These are phyloP conservation scores for Megalops atlanticus DNA, from an alignment of 2,113 vertebrate species.

Conservation along the genomic window DNA sequence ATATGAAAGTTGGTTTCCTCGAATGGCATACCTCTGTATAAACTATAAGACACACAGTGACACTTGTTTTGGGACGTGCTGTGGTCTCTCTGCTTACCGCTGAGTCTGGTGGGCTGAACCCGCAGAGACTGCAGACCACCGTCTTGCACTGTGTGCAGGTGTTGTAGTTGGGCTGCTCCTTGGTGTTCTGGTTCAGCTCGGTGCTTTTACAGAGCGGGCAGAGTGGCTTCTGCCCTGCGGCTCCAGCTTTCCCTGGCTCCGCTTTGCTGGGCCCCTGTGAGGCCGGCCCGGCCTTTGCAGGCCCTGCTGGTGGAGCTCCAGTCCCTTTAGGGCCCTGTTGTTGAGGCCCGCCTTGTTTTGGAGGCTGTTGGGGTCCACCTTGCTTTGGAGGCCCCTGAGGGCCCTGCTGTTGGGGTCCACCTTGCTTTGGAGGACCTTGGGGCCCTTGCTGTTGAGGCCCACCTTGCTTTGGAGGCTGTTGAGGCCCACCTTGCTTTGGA, in stretches of 20 bases:
- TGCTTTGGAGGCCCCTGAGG: conserved; percentile 32
- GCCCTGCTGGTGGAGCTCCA: conserved; percentile 32
- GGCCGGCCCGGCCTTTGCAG: conserved; percentile 28
- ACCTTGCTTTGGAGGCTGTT: neutral
- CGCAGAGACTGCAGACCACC: conserved; percentile 93
- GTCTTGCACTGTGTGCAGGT: conserved; percentile 91
- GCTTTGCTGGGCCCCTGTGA: conserved; percentile 43
- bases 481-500: neutral
- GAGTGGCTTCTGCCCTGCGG: conserved; percentile 68
- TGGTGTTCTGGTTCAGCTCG: conserved; percentile 77
- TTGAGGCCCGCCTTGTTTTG: conserved; percentile 14
- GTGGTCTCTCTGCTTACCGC: too few species aligned
- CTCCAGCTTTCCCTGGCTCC: conserved; percentile 62
- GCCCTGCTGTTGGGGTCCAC: conserved; percentile 41
- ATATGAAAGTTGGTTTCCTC: too few species aligned
- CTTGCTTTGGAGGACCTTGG: conserved; percentile 25
- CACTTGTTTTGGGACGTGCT: too few species aligned
- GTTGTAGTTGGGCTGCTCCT: conserved; percentile 87
- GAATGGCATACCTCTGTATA: too few species aligned
- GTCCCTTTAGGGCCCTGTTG: conserved; percentile 26
- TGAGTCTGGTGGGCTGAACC: conserved; percentile 88
- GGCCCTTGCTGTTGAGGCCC: conserved; percentile 56
- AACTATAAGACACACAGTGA: too few species aligned
- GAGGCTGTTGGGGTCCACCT: conserved; percentile 11
- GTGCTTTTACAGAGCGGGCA: conserved; percentile 93